These are phyloP conservation scores for Spatulosminthurus flaviceps DNA, from an alignment of 2,888 invertebrate species.

Conservation along the genomic window DNA sequence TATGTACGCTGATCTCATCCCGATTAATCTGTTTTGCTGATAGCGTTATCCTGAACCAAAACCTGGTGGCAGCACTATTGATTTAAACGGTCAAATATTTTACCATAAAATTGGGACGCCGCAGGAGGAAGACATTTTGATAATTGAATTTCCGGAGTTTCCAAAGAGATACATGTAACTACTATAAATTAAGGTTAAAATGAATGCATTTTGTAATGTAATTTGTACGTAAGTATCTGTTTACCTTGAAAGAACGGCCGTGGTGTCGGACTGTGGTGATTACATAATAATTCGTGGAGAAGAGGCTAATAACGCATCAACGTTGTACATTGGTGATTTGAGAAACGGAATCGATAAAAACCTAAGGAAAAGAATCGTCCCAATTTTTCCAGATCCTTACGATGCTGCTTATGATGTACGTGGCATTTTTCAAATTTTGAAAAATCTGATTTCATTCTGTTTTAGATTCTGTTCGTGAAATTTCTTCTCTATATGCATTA, in stretches of 20 bases:
- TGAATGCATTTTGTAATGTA: background rate
- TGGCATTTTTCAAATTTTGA: too few species aligned
- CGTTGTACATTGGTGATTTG: background rate
- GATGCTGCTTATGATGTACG: background rate
- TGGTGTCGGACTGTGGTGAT: constrained; percentile 20
- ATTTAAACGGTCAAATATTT: background rate
- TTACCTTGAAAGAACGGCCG: background rate
- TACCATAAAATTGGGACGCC: constrained; percentile 5
- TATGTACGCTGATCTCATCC: background rate
- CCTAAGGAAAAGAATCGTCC: background rate
- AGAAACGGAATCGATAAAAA: background rate
- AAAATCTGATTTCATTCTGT: too few species aligned
- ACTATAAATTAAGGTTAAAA: background rate
- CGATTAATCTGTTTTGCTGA: background rate
- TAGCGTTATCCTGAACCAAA: background rate
- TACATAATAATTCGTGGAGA: constrained; percentile 16
- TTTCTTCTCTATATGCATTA: too few species aligned
- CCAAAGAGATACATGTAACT: background rate
- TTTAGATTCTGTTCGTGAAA: too few species aligned
- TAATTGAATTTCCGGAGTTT: background rate
- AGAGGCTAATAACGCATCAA: background rate
- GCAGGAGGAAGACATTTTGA: background rate
- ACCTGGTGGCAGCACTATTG: background rate
- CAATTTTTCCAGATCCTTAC: background rate
- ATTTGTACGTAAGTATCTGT: background rate